Conservation (phyloP, 2,113 vertebrate species). For the Ariopsis seemanni region DNA sequence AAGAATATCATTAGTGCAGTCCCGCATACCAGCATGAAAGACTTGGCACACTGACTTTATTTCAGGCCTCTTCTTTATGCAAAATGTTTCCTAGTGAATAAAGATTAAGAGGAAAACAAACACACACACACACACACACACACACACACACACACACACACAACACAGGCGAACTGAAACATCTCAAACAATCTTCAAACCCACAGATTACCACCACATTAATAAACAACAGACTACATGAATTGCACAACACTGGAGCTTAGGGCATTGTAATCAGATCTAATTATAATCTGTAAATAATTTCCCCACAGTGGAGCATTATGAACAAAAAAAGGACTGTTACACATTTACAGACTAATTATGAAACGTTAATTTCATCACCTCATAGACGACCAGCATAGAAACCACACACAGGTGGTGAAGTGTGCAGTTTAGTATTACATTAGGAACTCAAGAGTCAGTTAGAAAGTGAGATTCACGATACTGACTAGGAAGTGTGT, state of each 20-base stretch:
- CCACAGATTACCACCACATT: not conserved
- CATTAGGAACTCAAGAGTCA: not conserved
- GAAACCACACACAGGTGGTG: not conserved
- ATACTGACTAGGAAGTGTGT: not conserved
- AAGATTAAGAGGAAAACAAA: constrained; percentile 24
- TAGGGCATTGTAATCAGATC: constrained; percentile 11
- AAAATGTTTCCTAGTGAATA: constrained; percentile 38
- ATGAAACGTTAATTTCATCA: not conserved
- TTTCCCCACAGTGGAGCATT: not conserved
- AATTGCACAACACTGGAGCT: not conserved
- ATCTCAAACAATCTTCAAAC: constrained; percentile 10
- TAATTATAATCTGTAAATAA: constrained; percentile 25
- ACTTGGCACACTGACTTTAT: constrained; percentile 25
- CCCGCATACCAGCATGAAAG: constrained; percentile 45
- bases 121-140: constrained; percentile 29
- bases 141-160: constrained; percentile 27
- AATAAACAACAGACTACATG: not conserved
- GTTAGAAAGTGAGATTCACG: not conserved
- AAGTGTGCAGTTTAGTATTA: constrained; percentile 7
- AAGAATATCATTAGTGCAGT: constrained; percentile 42
- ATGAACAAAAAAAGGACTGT: constrained; percentile 6
- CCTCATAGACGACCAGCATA: not conserved
- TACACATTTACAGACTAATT: constrained; percentile 32
- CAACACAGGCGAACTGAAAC: constrained; percentile 4
- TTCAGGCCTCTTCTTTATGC: constrained; percentile 53